These are phyloP conservation scores for Calliphora vicina DNA, from an alignment of 1,140 invertebrate species.

Conservation along the genomic window DNA sequence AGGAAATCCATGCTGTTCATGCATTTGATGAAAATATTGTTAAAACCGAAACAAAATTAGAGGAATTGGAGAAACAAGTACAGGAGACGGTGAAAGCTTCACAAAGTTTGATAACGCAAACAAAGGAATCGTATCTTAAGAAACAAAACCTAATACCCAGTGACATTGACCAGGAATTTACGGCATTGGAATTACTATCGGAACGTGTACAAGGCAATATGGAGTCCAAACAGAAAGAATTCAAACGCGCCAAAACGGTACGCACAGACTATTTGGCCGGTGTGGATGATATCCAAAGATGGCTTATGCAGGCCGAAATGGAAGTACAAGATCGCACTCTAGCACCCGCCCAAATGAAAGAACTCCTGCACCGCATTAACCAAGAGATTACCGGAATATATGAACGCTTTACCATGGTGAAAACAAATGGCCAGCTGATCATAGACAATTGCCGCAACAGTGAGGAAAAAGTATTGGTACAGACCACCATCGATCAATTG, in stretches of 20 bases:
- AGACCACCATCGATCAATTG: conserved; percentile 77
- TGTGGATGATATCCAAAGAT: conserved; percentile 81
- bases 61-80: conserved; percentile 65
- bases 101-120: conserved; percentile 71
- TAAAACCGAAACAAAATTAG: conserved; percentile 66
- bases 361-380: conserved; percentile 78
- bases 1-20: conserved; percentile 73
- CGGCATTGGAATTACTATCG: conserved; percentile 78
- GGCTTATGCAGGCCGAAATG: conserved; percentile 83
- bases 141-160: conserved; percentile 75
- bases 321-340: conserved; percentile 81
- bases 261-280: conserved; percentile 80
- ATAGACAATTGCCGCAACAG: conserved; percentile 80
- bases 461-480: conserved; percentile 78
- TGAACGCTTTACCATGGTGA: conserved; percentile 81
- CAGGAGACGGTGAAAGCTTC: conserved; percentile 67
- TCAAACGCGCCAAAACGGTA: conserved; percentile 82
- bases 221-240: conserved; percentile 87
- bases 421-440: conserved; percentile 79
- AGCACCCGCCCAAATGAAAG: conserved; percentile 79
- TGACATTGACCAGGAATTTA: conserved; percentile 79
- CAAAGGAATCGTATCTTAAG: conserved; percentile 73
- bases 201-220: conserved; percentile 79
- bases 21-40: conserved; percentile 75
- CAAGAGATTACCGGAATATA: conserved; percentile 75